A percentile compares a stretch with the other conserved stretches of the same genome.
Evolutionary conservation across 2,888 invertebrate species (phyloP).

Genomic region (Venustoraphidia nigricollis): DNA sequence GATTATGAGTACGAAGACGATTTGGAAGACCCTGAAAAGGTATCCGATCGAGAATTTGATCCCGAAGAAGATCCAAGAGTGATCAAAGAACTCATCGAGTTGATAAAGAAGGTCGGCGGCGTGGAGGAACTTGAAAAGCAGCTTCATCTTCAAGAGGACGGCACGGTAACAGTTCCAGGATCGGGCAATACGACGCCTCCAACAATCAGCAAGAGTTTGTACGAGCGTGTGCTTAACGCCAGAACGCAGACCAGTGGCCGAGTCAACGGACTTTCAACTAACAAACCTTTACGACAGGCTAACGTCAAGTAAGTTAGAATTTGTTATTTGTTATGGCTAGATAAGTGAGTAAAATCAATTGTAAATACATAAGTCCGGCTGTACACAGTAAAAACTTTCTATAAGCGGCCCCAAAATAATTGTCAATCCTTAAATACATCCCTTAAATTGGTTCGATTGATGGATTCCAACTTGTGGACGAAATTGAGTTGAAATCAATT

Average conservation of each 20-base stretch:
- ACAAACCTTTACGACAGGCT: neutral
- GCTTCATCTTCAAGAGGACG: slow-evolving; percentile 38
- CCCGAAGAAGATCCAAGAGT: slow-evolving; percentile 59
- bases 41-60: slow-evolving; percentile 37
- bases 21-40: slow-evolving; percentile 22
- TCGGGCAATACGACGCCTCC: slow-evolving; percentile 40
- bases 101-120: slow-evolving; percentile 76
- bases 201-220: slow-evolving; percentile 57
- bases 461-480: too few relatives aligned
- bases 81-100: slow-evolving; percentile 66
- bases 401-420: too few relatives aligned
- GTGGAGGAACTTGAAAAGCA: slow-evolving; percentile 76
- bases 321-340: too few relatives aligned
- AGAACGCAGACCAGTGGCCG: slow-evolving; percentile 8
- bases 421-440: too few relatives aligned
- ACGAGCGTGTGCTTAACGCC: slow-evolving; percentile 50
- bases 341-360: too few relatives aligned
- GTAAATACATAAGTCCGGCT: too few relatives aligned
- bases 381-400: too few relatives aligned
- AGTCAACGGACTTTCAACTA: slow-evolving; percentile 4
- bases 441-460: too few relatives aligned
- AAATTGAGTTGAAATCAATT: too few relatives aligned
- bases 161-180: slow-evolving; percentile 29
- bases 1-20: slow-evolving; percentile 36
- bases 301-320: neutral